phyloP scores from a whole-genome alignment of 2,113 vertebrate genomes.

The Pterophyllum scalare region DNA sequence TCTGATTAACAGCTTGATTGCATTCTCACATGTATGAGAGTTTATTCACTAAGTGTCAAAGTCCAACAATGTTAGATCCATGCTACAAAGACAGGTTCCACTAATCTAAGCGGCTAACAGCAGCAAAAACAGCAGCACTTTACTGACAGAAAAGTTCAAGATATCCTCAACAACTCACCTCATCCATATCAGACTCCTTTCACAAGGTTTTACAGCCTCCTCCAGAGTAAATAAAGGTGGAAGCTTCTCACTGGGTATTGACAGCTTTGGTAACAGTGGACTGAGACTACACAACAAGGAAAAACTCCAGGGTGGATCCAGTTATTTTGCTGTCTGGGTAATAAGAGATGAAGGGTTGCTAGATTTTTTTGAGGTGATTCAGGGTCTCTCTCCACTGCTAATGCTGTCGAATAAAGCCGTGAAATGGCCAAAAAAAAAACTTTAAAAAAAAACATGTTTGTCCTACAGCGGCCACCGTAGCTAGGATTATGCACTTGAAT shows the following conservation, averaged over 20 bases:
- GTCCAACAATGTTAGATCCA: background rate
- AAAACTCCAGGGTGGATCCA: no score
- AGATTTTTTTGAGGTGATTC: background rate
- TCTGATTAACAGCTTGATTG: no score
- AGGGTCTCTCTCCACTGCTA: background rate
- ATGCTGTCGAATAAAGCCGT: no score
- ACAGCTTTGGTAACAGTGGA: background rate
- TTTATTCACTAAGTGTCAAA: background rate
- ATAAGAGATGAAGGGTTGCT: background rate
- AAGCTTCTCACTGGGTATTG: background rate
- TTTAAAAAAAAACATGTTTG: background rate
- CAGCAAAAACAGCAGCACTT: background rate
- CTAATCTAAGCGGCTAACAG: background rate
- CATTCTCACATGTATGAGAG: no score
- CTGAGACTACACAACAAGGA: background rate
- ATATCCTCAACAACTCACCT: background rate
- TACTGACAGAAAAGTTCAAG: background rate
- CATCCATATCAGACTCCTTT: background rate
- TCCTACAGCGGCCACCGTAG: background rate
- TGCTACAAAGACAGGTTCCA: background rate
- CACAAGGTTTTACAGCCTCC: background rate
- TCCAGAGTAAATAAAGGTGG: constrained; percentile 1
- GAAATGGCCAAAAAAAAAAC: no score
- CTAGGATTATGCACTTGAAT: background rate
- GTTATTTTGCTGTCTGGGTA: no score